These are phyloP conservation scores for Anableps anableps DNA, from an alignment of 2,797 vertebrate species.

Conservation along the genomic window DNA sequence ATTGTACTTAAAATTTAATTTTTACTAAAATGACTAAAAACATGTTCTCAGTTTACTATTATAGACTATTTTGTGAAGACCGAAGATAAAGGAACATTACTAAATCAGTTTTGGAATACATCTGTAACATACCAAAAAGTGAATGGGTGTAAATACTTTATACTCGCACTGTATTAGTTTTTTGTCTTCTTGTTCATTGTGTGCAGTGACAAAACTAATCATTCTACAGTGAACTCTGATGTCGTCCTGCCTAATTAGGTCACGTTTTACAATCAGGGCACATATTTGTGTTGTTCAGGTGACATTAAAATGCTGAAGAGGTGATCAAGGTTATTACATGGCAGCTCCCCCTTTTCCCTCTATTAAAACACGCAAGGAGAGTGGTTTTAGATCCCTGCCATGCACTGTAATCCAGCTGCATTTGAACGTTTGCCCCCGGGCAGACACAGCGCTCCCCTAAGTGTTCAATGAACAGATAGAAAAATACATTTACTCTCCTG, in stretches of 20 bases:
- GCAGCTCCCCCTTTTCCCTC: slow-evolving; percentile 17
- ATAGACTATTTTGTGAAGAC: neutral
- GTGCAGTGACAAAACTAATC: neutral
- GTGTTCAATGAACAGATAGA: slow-evolving; percentile 41
- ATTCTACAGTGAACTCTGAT: neutral
- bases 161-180: neutral
- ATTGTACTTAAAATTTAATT: neutral
- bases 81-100: neutral
- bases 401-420: slow-evolving; percentile 36
- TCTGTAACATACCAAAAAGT: neutral
- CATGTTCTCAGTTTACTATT: neutral
- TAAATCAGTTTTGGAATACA: neutral
- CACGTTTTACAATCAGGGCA: neutral
- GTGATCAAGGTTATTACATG: slow-evolving; percentile 20
- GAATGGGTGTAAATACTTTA: neutral
- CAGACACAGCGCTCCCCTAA: slow-evolving; percentile 33
- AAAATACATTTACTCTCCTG: slow-evolving; percentile 48
- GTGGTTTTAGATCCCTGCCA: slow-evolving; percentile 29
- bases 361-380: slow-evolving; percentile 29
- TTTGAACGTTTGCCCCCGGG: slow-evolving; percentile 42
- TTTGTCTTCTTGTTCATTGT: neutral
- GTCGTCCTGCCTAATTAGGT: neutral
- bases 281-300: slow-evolving; percentile 5
- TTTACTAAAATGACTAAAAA: neutral
- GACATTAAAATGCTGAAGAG: slow-evolving; percentile 25